phyloP scores from a whole-genome alignment of 2,113 vertebrate genomes.

The mouse (Mus musculus) region GRCm39 chr6:29680501-29681000 shows the following conservation, averaged over 20 bases:
- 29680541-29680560: not conserved
- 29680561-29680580: not conserved
- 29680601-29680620: not conserved
- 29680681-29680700: not conserved
- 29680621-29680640: not conserved
- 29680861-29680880: not conserved
- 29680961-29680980: not conserved
- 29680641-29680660: not conserved
- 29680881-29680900: not conserved
- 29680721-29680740: not conserved
- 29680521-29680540: not conserved
- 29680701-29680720: not conserved
- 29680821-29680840: not conserved
- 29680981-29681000: not conserved
- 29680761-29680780: not conserved
- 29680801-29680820: not conserved
- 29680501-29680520: not conserved
- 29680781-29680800: constrained; percentile 17
- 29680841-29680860: not conserved
- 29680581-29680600: not conserved
- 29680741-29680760: not conserved
- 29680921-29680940: not conserved
- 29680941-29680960: not conserved
- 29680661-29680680: not conserved
- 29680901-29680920: not conserved